These are phyloP conservation scores for Lepilemur septentrionalis DNA, from an alignment of 2,797 vertebrate species.

Conservation along the genomic window DNA sequence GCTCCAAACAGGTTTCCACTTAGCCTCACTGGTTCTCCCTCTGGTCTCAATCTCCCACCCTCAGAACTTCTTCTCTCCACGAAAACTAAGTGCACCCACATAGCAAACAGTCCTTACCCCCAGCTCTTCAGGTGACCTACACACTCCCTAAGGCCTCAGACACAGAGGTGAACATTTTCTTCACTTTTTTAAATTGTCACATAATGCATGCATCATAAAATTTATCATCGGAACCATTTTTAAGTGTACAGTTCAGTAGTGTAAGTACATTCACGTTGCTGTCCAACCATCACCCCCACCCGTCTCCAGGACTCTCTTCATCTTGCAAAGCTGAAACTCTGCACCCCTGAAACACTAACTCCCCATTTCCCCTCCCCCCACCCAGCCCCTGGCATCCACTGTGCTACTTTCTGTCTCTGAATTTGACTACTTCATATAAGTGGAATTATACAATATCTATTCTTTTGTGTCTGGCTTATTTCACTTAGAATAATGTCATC, in stretches of 20 bases:
- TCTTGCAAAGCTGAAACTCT: not conserved
- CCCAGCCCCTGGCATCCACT: not conserved
- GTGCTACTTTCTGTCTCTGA: not conserved
- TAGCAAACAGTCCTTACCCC: not conserved
- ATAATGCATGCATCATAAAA: not conserved
- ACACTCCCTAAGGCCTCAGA: not conserved
- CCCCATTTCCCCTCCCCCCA: fast-evolving
- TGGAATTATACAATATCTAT: not conserved
- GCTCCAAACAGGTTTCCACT: not conserved
- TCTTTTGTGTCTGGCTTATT: not conserved
- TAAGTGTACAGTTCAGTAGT: not conserved
- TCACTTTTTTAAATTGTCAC: not conserved
- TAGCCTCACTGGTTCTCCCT: too few relatives aligned
- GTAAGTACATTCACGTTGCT: not conserved
- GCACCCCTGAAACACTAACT: not conserved
- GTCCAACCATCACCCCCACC: not conserved
- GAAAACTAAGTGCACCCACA: not conserved
- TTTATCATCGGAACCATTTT: not conserved
- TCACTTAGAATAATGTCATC: not conserved
- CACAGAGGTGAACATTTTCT: too few relatives aligned
- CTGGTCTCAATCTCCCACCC: not conserved
- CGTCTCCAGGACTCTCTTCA: not conserved
- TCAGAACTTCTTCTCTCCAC: not conserved
- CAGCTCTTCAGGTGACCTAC: not conserved
- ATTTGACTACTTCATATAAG: not conserved